Evolutionary conservation across 2,888 invertebrate genomes (phyloP), one percentile per base, ranked within the genome.

Genomic region (Platycnemis pennipes): DNA sequence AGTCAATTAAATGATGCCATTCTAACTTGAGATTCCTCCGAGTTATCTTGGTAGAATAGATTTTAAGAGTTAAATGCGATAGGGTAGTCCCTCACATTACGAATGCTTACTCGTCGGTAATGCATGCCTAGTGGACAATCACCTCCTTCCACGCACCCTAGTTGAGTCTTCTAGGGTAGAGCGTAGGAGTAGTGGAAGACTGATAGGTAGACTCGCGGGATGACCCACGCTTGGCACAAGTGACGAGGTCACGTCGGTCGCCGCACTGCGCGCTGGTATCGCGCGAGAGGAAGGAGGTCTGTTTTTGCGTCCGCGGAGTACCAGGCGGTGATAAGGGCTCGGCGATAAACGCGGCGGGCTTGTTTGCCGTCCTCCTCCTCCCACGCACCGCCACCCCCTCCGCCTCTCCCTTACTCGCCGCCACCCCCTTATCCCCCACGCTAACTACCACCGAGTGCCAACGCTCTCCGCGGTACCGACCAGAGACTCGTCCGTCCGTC

Each of bases 341-440:
- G n/a, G 45, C n/a, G 46, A 87, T 87, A 45, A 87, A 87, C 87
- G 26, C 96, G 96, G 96, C 96, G 96, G 96, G 96, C 96, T 96
- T 96, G 96, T 96, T 96, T 95, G 96, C 96, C 96, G 96, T 96
- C 96, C 96, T 96, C 96, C 96, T 95, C 94, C 94, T 89, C 53
- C 95, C 95, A 95, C 95, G 95, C 63, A 63, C 26, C 2, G 77
- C 37, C 31, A 31, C 2, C 37, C 37, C 63, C 5, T 16, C 77
- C 3, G 13, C 31, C 0, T 13, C 1, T 8, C 77, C 13, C 5
- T 11, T 37, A 77, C 37, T 8, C 69, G 13, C 37, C 63, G 16
- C 69, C 31, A 31, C 49, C 69, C 31, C 4, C 37, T 13, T 13
- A 37, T 37, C 11, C 77, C 11, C 37, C 77, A 77, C 31, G 31